These are phyloP conservation scores for Andrena bucephala DNA, from an alignment of 2,888 invertebrate species.

Conservation along the genomic window DNA sequence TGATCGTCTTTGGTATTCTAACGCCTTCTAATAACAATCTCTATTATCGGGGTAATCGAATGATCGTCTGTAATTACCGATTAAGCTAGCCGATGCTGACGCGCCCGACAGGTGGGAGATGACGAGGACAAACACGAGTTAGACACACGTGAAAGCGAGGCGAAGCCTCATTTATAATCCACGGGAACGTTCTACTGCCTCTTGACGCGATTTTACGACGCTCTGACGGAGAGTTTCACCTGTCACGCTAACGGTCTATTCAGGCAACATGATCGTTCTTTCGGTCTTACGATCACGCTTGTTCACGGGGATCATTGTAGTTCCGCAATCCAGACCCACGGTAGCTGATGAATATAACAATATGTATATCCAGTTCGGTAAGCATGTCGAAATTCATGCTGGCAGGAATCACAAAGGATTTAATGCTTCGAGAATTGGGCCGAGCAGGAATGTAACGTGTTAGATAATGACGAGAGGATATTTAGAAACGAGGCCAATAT, in stretches of 20 bases:
- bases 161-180: conserved; percentile 63
- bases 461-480: no score
- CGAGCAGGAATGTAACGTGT: no score
- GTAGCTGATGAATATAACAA: background rate
- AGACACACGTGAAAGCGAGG: conserved; percentile 49
- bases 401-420: no score
- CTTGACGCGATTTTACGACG: conserved; percentile 51
- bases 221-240: conserved; percentile 56
- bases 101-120: conserved; percentile 13
- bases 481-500: no score
- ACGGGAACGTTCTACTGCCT: conserved; percentile 46
- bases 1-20: background rate
- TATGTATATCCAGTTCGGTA: conserved; percentile 3
- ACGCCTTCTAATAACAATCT: conserved; percentile 17
- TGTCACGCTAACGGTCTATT: conserved; percentile 55
- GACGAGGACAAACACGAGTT: conserved; percentile 24
- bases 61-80: conserved; percentile 56
- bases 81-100: conserved; percentile 28
- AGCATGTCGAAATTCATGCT: background rate
- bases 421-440: no score
- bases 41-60: conserved; percentile 1
- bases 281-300: conserved; percentile 15
- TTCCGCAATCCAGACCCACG: background rate
- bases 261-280: conserved; percentile 32
- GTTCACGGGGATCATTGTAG: conserved; percentile 16